Base-by-base conservation (phyloP, 2,888 invertebrate species). In the Melipona beecheii region DNA sequence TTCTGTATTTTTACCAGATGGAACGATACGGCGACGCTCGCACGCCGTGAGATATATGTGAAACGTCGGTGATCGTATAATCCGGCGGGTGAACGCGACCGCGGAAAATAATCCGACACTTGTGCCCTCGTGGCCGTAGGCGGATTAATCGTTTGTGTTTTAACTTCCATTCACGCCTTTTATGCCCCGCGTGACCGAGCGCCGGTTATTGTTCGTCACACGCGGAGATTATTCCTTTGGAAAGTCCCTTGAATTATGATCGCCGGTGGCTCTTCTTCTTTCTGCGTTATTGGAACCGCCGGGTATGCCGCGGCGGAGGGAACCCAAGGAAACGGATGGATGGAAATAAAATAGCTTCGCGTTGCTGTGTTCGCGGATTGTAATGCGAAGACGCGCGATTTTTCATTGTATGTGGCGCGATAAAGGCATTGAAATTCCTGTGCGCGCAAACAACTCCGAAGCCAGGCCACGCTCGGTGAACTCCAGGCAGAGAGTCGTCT, bases 71-170 rank as follows among this genome's bases (percentile, higher is more conserved):
- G 80, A 76, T 72, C 73, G 70, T 74, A 56, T 78, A 76, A 81
- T 86, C 75, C 82, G 76, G 17, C 49, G 60, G 49, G 68, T 72
- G 56, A 68, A 74, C 66, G 64, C 54, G 36, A 27, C 58, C 70
- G 54, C 69, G 71, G 71, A 84, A 84, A 86, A 75, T 83, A 71
- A 66, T 84, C 70, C 69, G 81, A 79, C 81, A 75, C 60, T 65
- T 54, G 27, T 65, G 50, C 82, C 64, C 74, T 73, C 82, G 77
- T 54, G 68, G 27, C 19, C 50, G 72, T 78, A 69, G 84, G 66
- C 77, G 75, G 76, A 76, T 75, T 85, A 76, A 76, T 84, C 75
- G 75, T 75, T 85, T 75, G 72, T 73, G 73, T 79, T 83, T 75
- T 75, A 75, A 81, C 77, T 73, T 78, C 69, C 81, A 81, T 81